These are phyloP conservation scores for Oncopeltus fasciatus DNA, from an alignment of 1,140 invertebrate species.

Conservation along the genomic window DNA sequence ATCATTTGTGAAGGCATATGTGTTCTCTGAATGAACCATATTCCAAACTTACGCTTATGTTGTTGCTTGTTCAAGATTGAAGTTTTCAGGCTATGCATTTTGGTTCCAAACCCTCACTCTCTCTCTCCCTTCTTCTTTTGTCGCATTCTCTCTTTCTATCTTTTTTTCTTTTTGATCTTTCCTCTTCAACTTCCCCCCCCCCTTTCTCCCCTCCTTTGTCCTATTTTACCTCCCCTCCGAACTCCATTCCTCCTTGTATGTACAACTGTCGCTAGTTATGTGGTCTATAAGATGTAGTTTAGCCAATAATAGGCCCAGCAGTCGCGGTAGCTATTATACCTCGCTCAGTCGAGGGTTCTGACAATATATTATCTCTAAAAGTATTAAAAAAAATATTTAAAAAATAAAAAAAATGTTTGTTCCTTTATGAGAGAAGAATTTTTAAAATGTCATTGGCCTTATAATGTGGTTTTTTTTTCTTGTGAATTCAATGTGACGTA, in stretches of 20 bases:
- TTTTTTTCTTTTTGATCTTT: background rate
- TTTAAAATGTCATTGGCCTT: conserved; percentile 11
- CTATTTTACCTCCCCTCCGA: background rate
- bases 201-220: too few relatives aligned
- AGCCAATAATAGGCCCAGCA: conserved; percentile 1
- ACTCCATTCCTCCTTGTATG: conserved; percentile 2
- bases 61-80: too few relatives aligned
- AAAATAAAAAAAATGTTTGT: conserved; percentile 3
- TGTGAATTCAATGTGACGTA: conserved; percentile 11
- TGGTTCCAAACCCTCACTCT: background rate
- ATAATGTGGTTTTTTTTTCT: conserved; percentile 6
- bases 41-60: too few relatives aligned
- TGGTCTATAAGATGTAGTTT: conserved; percentile 21
- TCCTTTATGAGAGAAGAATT: conserved; percentile 7
- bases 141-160: background rate
- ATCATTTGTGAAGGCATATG: too few relatives aligned
- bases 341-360: conserved; percentile 17
- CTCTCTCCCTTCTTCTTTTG: background rate
- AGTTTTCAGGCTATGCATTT: background rate
- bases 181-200: background rate
- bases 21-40: too few relatives aligned
- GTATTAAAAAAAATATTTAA: conserved; percentile 10
- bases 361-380: conserved; percentile 19
- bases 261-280: conserved; percentile 17
- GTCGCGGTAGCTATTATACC: background rate